Base-by-base conservation (phyloP, 2,797 vertebrate genomes). In the Diglossa cyanea region DNA sequence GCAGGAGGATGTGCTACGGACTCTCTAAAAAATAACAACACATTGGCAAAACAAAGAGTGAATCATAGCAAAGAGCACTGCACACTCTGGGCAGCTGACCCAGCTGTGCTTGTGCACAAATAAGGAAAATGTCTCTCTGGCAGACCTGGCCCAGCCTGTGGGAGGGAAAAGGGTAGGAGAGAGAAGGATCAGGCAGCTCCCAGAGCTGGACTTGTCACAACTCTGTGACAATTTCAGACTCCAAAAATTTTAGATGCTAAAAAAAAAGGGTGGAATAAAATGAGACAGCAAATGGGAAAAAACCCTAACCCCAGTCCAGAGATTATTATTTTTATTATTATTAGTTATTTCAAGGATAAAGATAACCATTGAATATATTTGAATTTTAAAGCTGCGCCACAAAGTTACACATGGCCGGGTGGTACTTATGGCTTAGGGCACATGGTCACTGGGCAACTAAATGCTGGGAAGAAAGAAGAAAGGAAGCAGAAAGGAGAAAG, bases 41-140 rank as follows among this genome's bases (percentile, higher is more conserved):
- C 12, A 26, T 57, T 91, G 65, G 54, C 71, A 96, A 96, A 95
- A 89, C 55, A 76, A 74, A 58, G 72, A 37, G 51, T 94, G 58
- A 96, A 85, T 89, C 75, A 91, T 7, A 78, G 53, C 39, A 50
- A 90, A 88, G 78, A 71, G 50, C 19, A 48, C n/a, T 7, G n/a
- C 53, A 84, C 0, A 4, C 31, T 51, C 74, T 0, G 7, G 76
- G 63, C 78, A 91, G 90, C 83, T 85, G 47, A 86, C 30, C 54
- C 90, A 70, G 74, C 67, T 68, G 44, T 4, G 5, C 65, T 57
- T 48, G 42, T 62, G 70, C 35, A 47, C 26, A 88, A 31, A 37
- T 8, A 54, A 73, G 51, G 70, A 81, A 58, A 75, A 88, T 0
- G 33, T 42, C 28, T 44, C 62, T 48, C 73, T 2, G 13, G 58